Evolutionary conservation across 2,888 invertebrate genomes (phyloP).

Genomic region (Pristionchus mayeri): DNA sequence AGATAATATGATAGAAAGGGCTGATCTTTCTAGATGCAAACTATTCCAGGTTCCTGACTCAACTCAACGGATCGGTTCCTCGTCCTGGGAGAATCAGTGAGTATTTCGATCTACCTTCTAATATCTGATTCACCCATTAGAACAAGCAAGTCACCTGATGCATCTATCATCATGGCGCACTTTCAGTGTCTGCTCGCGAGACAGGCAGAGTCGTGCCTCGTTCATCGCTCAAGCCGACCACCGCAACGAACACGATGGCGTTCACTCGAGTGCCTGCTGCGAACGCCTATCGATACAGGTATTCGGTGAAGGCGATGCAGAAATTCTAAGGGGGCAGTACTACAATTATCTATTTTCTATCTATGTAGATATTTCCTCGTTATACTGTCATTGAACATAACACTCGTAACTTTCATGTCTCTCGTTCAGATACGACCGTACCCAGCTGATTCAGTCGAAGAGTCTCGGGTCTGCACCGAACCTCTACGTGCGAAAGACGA

Average conservation of each 20-base stretch:
- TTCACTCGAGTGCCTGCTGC: conserved; percentile 43
- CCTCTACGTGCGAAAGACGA: conserved; percentile 24
- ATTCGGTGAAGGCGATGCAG: neutral
- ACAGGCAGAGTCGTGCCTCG: neutral
- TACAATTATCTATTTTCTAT: too few species aligned
- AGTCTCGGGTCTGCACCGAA: conserved; percentile 28
- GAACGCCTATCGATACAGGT: conserved; percentile 42
- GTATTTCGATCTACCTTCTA: neutral
- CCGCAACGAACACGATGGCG: conserved; percentile 4
- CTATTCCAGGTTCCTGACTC: conserved; percentile 16
- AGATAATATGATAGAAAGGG: too few species aligned
- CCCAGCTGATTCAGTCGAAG: neutral
- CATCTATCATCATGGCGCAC: neutral
- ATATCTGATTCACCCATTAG: neutral
- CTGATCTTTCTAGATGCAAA: too few species aligned
- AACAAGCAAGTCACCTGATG: neutral
- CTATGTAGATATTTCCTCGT: too few species aligned
- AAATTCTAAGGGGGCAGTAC: too few species aligned
- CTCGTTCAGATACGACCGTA: neutral
- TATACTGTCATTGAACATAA: neutral
- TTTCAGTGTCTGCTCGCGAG: conserved; percentile 11
- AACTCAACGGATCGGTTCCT: neutral
- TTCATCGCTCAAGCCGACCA: conserved; percentile 26
- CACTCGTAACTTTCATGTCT: neutral
- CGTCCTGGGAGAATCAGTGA: neutral